Evolutionary conservation across 2,797 vertebrate species (phyloP).

Genomic region (Syngnathus rostellatus): DNA sequence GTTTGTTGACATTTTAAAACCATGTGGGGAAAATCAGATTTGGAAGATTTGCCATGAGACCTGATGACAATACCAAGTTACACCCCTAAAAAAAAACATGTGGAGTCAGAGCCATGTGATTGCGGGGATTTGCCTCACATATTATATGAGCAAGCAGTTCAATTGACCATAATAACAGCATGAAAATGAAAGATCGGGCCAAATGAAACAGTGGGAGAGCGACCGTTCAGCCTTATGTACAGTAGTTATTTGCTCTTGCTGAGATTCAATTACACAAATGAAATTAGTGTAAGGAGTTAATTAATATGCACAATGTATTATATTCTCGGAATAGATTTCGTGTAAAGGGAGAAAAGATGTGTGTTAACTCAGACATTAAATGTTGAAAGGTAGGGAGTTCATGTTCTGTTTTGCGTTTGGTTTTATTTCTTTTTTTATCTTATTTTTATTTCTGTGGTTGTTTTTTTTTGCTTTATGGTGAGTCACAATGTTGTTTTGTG

Average conservation of each 20-base stretch:
- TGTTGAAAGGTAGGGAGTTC: neutral
- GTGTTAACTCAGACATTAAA: neutral
- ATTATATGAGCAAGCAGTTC: neutral
- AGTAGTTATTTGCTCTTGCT: neutral
- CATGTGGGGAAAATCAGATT: neutral
- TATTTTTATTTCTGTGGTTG: too few species aligned
- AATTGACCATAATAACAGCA: neutral
- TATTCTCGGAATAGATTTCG: neutral
- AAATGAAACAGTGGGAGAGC: neutral
- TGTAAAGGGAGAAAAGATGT: neutral
- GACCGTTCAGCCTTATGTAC: neutral
- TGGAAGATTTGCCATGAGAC: neutral
- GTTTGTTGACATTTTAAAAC: neutral
- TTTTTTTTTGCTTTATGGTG: too few species aligned
- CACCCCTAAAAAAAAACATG: neutral
- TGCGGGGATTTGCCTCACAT: neutral
- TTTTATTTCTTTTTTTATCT: neutral
- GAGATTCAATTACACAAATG: slow-evolving; percentile 1
- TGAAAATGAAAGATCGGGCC: neutral
- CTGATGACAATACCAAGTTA: neutral
- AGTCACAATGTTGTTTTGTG: too few species aligned
- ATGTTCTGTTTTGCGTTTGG: neutral
- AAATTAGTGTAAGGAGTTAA: neutral
- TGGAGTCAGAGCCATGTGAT: neutral
- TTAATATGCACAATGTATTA: neutral